Evolutionary conservation across 2,888 invertebrate species (phyloP).

Genomic region (Ethmia dodecea): DNA sequence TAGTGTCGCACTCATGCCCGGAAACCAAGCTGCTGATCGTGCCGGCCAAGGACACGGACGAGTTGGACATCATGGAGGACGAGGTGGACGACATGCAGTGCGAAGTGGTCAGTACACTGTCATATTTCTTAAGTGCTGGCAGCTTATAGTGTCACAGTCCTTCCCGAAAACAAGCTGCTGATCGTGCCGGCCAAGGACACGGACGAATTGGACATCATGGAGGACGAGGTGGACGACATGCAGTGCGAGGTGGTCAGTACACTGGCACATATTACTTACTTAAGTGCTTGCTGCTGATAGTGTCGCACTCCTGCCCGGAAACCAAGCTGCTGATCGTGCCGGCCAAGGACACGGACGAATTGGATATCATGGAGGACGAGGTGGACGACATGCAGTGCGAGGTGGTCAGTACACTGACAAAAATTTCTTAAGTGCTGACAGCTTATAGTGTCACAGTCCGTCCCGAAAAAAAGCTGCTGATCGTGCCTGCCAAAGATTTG

Average conservation of each 20-base stretch:
- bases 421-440: constrained; percentile 62
- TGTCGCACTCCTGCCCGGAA: constrained; percentile 48
- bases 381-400: constrained; percentile 64
- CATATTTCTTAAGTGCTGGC: constrained; percentile 61
- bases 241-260: constrained; percentile 67
- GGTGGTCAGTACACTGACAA: constrained; percentile 63
- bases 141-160: constrained; percentile 40
- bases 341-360: constrained; percentile 59
- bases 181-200: constrained; percentile 63
- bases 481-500: constrained; percentile 60
- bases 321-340: constrained; percentile 64
- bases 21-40: constrained; percentile 64
- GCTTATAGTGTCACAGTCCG: constrained; percentile 41
- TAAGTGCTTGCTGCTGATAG: constrained; percentile 54
- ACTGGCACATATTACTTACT: constrained; percentile 63
- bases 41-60: constrained; percentile 61
- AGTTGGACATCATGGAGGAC: constrained; percentile 68
- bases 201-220: constrained; percentile 68
- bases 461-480: constrained; percentile 64
- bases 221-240: constrained; percentile 59
- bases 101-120: constrained; percentile 65
- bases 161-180: constrained; percentile 64
- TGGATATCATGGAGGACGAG: constrained; percentile 70
- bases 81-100: constrained; percentile 63
- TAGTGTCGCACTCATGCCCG: constrained; percentile 46